Conservation (phyloP, 2,113 vertebrate species). For the Garra rufa region DNA sequence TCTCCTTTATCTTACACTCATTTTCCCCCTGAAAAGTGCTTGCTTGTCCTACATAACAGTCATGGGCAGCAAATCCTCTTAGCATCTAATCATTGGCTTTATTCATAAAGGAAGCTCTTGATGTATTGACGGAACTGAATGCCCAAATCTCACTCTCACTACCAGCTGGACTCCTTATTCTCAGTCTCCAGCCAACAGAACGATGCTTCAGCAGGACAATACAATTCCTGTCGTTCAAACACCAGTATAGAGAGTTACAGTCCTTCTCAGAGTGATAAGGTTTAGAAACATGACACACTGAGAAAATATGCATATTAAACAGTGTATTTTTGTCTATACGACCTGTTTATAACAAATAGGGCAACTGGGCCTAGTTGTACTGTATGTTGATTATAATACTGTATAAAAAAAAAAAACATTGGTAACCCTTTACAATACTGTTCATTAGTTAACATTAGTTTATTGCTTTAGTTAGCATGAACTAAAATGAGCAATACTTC, state of each 20-base stretch:
- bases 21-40: constrained; percentile 60
- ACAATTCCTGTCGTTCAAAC: constrained; percentile 71
- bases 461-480: too few relatives aligned
- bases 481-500: too few relatives aligned
- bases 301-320: neutral
- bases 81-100: constrained; percentile 64
- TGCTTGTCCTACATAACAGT: constrained; percentile 51
- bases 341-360: neutral
- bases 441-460: too few relatives aligned
- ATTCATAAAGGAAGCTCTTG: constrained; percentile 59
- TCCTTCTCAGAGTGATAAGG: neutral
- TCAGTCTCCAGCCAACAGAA: neutral
- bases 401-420: too few relatives aligned
- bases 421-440: too few relatives aligned
- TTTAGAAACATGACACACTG: neutral
- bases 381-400: too few relatives aligned
- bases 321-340: neutral
- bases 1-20: constrained; percentile 41
- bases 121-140: constrained; percentile 50
- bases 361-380: neutral
- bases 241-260: neutral
- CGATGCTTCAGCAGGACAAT: constrained; percentile 72
- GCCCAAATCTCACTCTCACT: neutral
- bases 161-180: constrained; percentile 28
- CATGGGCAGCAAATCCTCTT: constrained; percentile 72